Conservation (phyloP, 2,888 invertebrate species). For the Lasioglossum lativentre region DNA sequence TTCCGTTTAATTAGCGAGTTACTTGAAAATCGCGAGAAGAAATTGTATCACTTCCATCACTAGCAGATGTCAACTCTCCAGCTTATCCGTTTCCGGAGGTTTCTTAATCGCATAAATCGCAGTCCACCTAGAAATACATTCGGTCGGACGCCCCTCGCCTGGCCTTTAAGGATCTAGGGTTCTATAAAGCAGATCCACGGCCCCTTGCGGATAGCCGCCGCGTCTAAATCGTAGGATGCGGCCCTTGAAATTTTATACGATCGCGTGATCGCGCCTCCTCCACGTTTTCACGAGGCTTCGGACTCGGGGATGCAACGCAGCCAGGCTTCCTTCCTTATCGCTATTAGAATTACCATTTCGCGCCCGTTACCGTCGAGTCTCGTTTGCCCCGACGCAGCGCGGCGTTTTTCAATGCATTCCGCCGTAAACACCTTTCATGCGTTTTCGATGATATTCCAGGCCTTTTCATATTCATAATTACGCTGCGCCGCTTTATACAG, state of each 20-base stretch:
- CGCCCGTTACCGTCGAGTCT: constrained; percentile 24
- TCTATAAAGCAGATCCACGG: constrained; percentile 28
- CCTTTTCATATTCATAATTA: background rate
- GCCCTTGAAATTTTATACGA: constrained; percentile 66
- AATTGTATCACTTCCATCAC: background rate
- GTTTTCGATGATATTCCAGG: constrained; percentile 11
- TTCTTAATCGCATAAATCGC: background rate
- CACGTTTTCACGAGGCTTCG: constrained; percentile 55
- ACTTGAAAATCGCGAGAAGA: background rate
- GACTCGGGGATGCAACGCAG: constrained; percentile 34
- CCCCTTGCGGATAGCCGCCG: constrained; percentile 26
- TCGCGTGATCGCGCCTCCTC: constrained; percentile 64
- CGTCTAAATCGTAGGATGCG: constrained; percentile 58
- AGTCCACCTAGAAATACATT: background rate
- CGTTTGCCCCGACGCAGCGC: background rate
- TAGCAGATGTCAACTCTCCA: constrained; percentile 2
- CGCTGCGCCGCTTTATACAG: background rate
- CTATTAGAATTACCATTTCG: constrained; percentile 62
- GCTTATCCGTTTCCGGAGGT: background rate
- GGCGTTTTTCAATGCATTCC: constrained; percentile 1
- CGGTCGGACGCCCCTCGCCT: background rate
- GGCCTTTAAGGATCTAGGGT: constrained; percentile 5
- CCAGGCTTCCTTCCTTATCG: constrained; percentile 50
- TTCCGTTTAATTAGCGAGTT: no score
- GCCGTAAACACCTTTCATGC: background rate